phyloP scores from a whole-genome alignment of 2,113 vertebrate species.

The Macquaria ambigua region DNA sequence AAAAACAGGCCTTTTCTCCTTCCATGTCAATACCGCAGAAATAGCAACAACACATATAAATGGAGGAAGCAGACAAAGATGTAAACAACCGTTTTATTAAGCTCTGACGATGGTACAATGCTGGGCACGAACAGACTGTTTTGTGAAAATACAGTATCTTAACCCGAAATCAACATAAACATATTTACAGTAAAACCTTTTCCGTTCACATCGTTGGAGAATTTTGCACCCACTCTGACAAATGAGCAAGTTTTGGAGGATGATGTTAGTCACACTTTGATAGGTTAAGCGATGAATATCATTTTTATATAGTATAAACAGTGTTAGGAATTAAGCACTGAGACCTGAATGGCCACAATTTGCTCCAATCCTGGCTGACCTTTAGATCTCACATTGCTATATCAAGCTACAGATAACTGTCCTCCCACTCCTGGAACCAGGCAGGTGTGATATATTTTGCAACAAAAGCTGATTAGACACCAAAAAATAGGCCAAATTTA shows the following conservation, averaged over 20 bases:
- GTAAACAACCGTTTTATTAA: slow-evolving; percentile 54
- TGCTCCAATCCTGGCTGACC: neutral
- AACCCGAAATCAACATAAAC: neutral
- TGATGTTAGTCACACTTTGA: neutral
- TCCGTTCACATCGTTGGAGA: neutral
- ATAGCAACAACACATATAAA: slow-evolving; percentile 5
- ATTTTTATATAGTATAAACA: neutral
- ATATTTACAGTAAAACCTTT: neutral
- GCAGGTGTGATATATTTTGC: neutral
- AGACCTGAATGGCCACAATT: neutral
- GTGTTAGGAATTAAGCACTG: neutral
- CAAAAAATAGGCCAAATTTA: neutral
- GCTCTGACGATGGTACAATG: slow-evolving; percentile 23
- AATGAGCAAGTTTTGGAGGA: neutral
- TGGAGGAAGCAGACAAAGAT: neutral
- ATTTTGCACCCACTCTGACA: neutral
- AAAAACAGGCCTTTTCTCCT: neutral
- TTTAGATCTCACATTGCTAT: neutral
- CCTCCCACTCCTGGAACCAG: neutral
- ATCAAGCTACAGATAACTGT: neutral
- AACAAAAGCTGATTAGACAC: slow-evolving; percentile 7
- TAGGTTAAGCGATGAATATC: neutral
- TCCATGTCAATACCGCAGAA: slow-evolving; percentile 28
- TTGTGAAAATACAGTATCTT: neutral
- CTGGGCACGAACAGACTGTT: neutral